Evolutionary conservation across 1,140 invertebrate genomes (phyloP).

Genomic region (Hesperophylax magnus): DNA sequence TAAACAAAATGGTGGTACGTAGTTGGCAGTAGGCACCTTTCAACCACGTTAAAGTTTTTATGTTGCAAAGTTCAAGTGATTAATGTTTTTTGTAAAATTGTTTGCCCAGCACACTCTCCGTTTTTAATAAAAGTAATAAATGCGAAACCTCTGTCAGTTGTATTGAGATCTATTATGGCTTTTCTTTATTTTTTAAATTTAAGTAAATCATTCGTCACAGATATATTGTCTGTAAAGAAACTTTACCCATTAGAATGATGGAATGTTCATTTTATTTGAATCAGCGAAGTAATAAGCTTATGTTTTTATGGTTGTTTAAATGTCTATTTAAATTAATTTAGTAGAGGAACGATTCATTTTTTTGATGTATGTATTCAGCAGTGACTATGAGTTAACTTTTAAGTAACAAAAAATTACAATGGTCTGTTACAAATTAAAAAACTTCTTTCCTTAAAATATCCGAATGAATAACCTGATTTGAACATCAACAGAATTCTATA

Average conservation of each 20-base stretch:
- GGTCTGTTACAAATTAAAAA: background rate
- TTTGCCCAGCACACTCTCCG: no score
- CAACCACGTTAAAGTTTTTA: no score
- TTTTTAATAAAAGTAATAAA: no score
- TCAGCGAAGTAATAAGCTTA: background rate
- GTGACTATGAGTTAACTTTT: background rate
- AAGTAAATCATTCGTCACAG: background rate
- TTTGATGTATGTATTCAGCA: background rate
- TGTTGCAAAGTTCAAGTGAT: no score
- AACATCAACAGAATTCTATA: no score
- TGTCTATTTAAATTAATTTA: background rate
- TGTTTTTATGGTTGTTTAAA: background rate
- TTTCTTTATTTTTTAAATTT: background rate
- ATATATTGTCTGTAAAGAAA: background rate
- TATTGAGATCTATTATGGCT: no score
- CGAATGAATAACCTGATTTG: no score
- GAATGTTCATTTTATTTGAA: background rate
- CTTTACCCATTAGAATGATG: constrained; percentile 11
- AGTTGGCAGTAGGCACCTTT: no score
- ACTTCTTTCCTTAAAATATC: no score
- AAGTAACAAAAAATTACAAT: background rate
- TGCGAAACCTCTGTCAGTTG: no score
- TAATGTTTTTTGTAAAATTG: no score
- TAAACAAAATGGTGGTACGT: no score
- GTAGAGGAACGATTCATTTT: background rate